Evolutionary conservation across 1,140 invertebrate genomes (phyloP).

Genomic region (Orchestia grillus): DNA sequence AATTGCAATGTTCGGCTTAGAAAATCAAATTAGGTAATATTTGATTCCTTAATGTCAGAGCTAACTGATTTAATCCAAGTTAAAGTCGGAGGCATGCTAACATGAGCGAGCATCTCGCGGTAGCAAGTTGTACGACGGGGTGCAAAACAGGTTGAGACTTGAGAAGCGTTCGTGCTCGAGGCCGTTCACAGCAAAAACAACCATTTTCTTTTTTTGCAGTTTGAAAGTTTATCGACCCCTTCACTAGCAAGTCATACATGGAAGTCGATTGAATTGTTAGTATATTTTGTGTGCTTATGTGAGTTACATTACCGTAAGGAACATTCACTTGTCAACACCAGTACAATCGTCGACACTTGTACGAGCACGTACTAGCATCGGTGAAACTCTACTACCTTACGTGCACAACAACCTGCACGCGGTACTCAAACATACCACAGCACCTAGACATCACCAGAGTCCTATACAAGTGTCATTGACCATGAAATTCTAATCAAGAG

Average conservation of each 20-base stretch:
- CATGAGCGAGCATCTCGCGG: background rate
- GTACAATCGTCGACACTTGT: too few relatives aligned
- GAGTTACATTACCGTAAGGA: too few relatives aligned
- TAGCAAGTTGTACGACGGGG: background rate
- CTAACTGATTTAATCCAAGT: too few relatives aligned
- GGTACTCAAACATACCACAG: background rate
- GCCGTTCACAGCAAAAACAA: background rate
- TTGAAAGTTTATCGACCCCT: background rate
- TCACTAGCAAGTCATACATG: background rate
- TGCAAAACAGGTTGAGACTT: background rate
- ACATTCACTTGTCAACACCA: too few relatives aligned
- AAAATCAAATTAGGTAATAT: too few relatives aligned
- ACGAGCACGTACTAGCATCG: background rate
- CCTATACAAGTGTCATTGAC: background rate
- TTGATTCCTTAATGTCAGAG: too few relatives aligned
- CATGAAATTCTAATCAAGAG: background rate
- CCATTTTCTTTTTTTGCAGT: background rate
- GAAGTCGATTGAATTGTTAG: too few relatives aligned
- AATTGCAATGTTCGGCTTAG: too few relatives aligned
- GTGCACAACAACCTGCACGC: background rate
- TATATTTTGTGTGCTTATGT: too few relatives aligned
- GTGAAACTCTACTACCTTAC: background rate
- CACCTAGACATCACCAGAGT: too few relatives aligned
- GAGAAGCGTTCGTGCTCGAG: background rate
- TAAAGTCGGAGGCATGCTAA: background rate